Evolutionary conservation across 1,140 invertebrate species (phyloP), one percentile per base, ranked within the genome.

Genomic region (Lepidurus couesii): DNA sequence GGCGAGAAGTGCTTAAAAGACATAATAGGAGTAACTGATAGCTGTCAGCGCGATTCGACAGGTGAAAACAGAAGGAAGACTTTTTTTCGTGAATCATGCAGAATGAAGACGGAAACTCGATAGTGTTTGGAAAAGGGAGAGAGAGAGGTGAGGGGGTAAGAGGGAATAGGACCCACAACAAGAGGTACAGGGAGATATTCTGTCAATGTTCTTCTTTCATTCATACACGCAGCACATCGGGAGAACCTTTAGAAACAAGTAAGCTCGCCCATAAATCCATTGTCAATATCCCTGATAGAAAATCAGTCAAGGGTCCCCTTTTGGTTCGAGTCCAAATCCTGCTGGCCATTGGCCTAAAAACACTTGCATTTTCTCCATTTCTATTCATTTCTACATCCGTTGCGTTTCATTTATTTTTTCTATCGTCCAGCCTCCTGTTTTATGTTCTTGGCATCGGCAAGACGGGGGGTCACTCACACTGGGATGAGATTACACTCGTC

Each of bases 241-340:
- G 45, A 10, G 53, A 16, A 21, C 53, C 53, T 65, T 21, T 13
- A 21, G 7, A 65, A 65, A 65, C 53, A 21, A 7, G 53, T 65
- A 5, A 65, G 21, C 53, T 65, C 53, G n/a, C 53, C 53, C 53
- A n/a, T 65, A 65, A 65, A 65, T 65, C 53, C 53, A 65, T 65
- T 65, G 53, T 65, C 53, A 65, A 65, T 65, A 16, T 65, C 53
- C 53, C 53, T 21, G 53, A 13, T 65, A 65, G 53, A 21, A 65
- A 65, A 65, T 21, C 53, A 65, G 53, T 65, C 53, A 65, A 65
- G 53, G 34, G 53, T 65, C 53, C 53, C 53, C 21, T 65, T 65
- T 65, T 65, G 53, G 53, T 65, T 65, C 53, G 53, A 65, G 53
- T 65, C 53, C 53, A 65, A 65, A n/a, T 65, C 21, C 53, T 65